Percentiles rank a stretch among this genome's conserved stretches.
Evolutionary conservation across 2,888 invertebrate species (phyloP).

Genomic region (Pherbina coryleti): DNA sequence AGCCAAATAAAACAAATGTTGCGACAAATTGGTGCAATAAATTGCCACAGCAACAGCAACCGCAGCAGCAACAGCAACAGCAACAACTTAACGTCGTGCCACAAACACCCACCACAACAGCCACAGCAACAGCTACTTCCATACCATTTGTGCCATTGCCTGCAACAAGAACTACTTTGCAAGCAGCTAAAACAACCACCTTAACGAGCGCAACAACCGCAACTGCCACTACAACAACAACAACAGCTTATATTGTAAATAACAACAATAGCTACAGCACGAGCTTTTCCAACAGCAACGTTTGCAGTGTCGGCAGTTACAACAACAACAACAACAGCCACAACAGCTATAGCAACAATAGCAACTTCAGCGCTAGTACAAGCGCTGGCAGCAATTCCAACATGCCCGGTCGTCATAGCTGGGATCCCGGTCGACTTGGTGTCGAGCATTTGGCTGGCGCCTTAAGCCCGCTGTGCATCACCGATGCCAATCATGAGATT

Average conservation of each 20-base stretch:
- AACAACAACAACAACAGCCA: constrained; percentile 28
- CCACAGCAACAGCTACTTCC: constrained; percentile 34
- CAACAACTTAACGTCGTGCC: constrained; percentile 43
- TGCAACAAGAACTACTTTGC: constrained; percentile 48
- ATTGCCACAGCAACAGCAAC: constrained; percentile 33
- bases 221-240: constrained; percentile 35
- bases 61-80: constrained; percentile 33
- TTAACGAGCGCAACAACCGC: constrained; percentile 35
- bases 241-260: constrained; percentile 17
- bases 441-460: constrained; percentile 75
- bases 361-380: constrained; percentile 12
- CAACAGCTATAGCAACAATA: constrained; percentile 30
- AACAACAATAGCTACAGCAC: constrained; percentile 18
- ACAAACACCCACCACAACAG: constrained; percentile 42
- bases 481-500: constrained; percentile 86
- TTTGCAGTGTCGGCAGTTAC: constrained; percentile 27
- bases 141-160: constrained; percentile 49
- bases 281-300: constrained; percentile 25
- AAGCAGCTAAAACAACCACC: constrained; percentile 39
- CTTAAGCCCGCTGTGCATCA: constrained; percentile 76
- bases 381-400: constrained; percentile 34
- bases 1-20: constrained; percentile 27
- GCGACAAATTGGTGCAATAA: constrained; percentile 33
- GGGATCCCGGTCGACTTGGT: constrained; percentile 70
- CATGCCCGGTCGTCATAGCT: constrained; percentile 67